Base-by-base conservation (phyloP, 2,797 vertebrate species). In the Anisognathus igniventris region DNA sequence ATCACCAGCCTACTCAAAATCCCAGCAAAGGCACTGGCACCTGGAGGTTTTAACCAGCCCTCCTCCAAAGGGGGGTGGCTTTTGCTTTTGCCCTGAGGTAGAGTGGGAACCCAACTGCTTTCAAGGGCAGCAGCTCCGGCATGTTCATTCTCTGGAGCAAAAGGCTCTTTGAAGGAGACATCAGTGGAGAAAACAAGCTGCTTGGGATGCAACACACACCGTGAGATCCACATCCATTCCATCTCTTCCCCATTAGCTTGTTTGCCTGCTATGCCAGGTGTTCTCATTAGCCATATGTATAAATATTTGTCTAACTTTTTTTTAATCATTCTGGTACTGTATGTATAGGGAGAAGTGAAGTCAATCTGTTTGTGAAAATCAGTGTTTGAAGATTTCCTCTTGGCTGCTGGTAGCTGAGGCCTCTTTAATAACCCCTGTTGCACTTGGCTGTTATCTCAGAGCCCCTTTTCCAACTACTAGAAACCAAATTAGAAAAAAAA, bases 221-320 rank as follows among this genome's bases (percentile, higher is more conserved):
- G 4, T 61, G 87, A 93, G 68, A 79, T 96, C 88, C 80, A 73
- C 42, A 78, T 90, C 67, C 93, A 84, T 81, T 88, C 86, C 92
- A 51, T 94, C 72, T 86, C 76, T 87, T 84, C 33, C 93, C 95
- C 51, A 47, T 91, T 78, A 94, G 62, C 87, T 72, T 94, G 81
- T 79, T 97, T 96, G 95, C 94, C 95, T 97, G 96, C 53, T 96
- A 91, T 91, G 93, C 96, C 97, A 98, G 97, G 97, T 98, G 97
- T 95, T 97, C 95, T 95, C 96, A 92, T 93, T 96, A 96, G 92
- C 93, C 94, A 73, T 95, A 96, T 91, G 88, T 97, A 96, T 97
- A 97, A 97, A 98, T 98, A 98, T 98, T 98, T 98, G 94, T 94
- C 79, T 96, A 82, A 91, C 18, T 96, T 67, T 93, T 94, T 89